Conservation (phyloP, 2,888 invertebrate species). For the Glaucopsyche alexis region DNA sequence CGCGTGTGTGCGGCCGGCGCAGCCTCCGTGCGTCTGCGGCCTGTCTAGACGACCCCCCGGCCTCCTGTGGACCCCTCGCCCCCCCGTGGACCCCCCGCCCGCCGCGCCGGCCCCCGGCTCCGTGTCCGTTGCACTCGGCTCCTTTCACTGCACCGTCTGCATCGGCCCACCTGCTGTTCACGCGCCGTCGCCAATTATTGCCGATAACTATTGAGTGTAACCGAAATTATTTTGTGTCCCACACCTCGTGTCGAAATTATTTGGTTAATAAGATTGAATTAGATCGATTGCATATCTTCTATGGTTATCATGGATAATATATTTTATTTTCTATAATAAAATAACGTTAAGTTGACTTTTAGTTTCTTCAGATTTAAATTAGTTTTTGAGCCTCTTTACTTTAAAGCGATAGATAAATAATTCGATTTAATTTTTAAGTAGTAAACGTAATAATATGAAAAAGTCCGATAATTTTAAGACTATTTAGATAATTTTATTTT, state of each 20-base stretch:
- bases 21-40: conserved; percentile 78
- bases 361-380: no score
- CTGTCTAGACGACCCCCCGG: conserved; percentile 72
- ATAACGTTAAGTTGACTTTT: no score
- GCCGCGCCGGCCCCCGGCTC: conserved; percentile 38
- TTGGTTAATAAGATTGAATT: no score
- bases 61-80: conserved; percentile 44
- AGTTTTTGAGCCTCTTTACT: no score
- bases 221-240: conserved; percentile 5
- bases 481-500: no score
- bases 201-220: conserved; percentile 32
- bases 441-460: no score
- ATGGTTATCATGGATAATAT: no score
- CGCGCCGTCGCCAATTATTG: conserved; percentile 33
- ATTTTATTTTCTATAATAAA: no score
- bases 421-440: no score
- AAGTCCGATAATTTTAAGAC: no score
- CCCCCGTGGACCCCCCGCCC: conserved; percentile 35
- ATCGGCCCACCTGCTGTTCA: conserved; percentile 39
- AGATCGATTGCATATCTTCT: no score
- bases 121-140: conserved; percentile 41
- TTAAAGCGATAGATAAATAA: no score
- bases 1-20: conserved; percentile 62
- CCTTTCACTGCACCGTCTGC: conserved; percentile 47
- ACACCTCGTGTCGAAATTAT: not conserved